Base-by-base conservation (phyloP, 23 tunicate genomes). In the Styela plicata region DNA sequence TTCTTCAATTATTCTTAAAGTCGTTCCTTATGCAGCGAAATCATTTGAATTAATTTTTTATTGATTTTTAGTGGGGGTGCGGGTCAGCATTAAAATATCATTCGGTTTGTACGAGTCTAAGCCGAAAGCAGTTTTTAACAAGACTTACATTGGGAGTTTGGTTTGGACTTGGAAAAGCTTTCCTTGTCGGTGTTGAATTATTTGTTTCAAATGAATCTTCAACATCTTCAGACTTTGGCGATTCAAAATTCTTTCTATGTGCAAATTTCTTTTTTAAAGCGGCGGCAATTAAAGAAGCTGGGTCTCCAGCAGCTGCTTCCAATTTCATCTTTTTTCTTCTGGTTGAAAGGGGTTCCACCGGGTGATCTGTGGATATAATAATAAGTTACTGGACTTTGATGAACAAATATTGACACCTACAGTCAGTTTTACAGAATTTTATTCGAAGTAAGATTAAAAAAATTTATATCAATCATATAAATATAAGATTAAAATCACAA, bases 241-340 rank as follows among this genome's bases (percentile, higher is more conserved):
- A 76, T 10, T 76, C 81, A 53, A 76, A 76, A 76, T 57, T 77
- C 25, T 74, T 68, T 34, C 87, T 82, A 33, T 88, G 89, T 31
- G 93, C 89, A 77, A 93, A 93, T 53, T 93, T 93, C 70, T 85
- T 93, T 19, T 84, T 78, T 34, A 93, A 69, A 0, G 98, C 98
- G 16, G 87, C 98, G 1, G 90, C 89, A 74, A 93, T 93, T 37
- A 93, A 88, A 1, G 92, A 87, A n/a, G 93, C 98, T 0, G 93
- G 87, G 77, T 93, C 98, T 13, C 86, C 77, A 1, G 89, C 86
- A 13, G 75, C 86, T 2, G 75, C 63, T 62, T 74, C 62, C 2
- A 21, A 24, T 18, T 88, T 83, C 19, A 31, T 10, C 36, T 84
- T 88, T 53, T 92, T 92, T n/a, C 17, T 82, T 78, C 26, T 73